Evolutionary conservation across 2,888 invertebrate genomes (phyloP).

Genomic region (Drosophila kuntzei): DNA sequence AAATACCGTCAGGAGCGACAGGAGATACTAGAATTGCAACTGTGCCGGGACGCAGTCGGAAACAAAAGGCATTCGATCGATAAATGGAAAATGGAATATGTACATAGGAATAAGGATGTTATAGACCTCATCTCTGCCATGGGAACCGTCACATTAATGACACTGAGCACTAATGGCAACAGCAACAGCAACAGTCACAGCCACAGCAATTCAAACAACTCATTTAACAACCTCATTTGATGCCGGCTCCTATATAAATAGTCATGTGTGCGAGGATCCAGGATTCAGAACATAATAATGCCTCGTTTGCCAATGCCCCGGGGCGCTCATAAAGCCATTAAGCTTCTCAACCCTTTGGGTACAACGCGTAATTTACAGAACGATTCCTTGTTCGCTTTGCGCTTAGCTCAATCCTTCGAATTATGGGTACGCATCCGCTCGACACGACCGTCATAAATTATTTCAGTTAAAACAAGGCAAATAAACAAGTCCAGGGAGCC

Average conservation of each 20-base stretch:
- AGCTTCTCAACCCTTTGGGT: conserved; percentile 69
- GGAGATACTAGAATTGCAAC: conserved; percentile 4
- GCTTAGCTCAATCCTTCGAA: conserved; percentile 46
- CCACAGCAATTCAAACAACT: conserved; percentile 38
- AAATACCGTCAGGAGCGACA: background rate
- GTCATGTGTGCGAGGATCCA: conserved; percentile 30
- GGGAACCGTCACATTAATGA: conserved; percentile 57
- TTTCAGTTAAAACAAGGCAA: conserved; percentile 48
- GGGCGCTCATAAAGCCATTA: conserved; percentile 78
- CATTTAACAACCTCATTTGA: conserved; percentile 56
- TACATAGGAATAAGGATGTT: background rate
- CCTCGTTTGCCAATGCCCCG: conserved; percentile 66
- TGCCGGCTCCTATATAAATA: conserved; percentile 30
- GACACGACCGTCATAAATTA: conserved; percentile 73
- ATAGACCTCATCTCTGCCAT: conserved; percentile 16
- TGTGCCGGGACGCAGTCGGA: background rate
- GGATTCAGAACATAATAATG: conserved; percentile 61
- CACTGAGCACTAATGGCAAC: conserved; percentile 48
- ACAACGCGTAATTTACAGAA: conserved; percentile 58
- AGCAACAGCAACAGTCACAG: background rate
- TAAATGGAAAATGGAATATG: conserved; percentile 6
- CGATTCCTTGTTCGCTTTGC: conserved; percentile 50
- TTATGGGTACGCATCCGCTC: conserved; percentile 46
- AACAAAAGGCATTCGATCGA: conserved; percentile 20
- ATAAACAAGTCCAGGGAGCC: conserved; percentile 20